Percentiles rank a stretch among this genome's conserved stretches.
These are phyloP conservation scores for Zaprionus lineosus DNA, from an alignment of 2,888 invertebrate genomes.

Conservation along the genomic window DNA sequence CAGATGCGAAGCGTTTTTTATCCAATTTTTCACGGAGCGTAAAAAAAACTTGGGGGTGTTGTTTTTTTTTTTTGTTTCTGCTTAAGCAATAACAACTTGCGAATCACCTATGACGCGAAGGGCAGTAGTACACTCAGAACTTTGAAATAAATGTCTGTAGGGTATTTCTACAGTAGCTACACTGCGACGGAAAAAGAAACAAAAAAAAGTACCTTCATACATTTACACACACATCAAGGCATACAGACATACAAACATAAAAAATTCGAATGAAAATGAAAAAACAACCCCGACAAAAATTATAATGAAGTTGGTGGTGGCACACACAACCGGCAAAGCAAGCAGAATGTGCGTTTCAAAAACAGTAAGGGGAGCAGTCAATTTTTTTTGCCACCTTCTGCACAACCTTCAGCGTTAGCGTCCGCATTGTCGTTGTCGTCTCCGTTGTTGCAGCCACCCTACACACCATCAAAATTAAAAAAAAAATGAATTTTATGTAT, in stretches of 20 bases:
- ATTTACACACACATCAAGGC: no score
- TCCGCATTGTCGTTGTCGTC: no score
- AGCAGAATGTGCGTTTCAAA: slow-evolving; percentile 54
- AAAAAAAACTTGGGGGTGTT: slow-evolving; percentile 65
- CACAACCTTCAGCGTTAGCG: slow-evolving; percentile 30
- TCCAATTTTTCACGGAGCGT: slow-evolving; percentile 70
- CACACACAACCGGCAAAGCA: slow-evolving; percentile 39
- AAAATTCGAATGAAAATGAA: slow-evolving; percentile 60
- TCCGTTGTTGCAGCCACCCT: no score
- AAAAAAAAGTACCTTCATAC: slow-evolving; percentile 29
- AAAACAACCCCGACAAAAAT: slow-evolving; percentile 76
- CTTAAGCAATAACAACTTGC: no score
- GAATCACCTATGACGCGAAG: slow-evolving; percentile 34
- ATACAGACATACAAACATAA: no score
- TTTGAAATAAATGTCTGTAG: no score
- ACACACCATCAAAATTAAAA: slow-evolving; percentile 61
- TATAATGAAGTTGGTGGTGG: slow-evolving; percentile 77
- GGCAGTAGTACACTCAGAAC: no score
- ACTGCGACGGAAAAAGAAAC: slow-evolving; percentile 16
- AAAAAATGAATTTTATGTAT: slow-evolving; percentile 36
- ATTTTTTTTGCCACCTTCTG: slow-evolving; percentile 72
- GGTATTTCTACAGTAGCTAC: no score
- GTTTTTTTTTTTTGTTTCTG: no score
- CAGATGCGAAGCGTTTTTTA: slow-evolving; percentile 71
- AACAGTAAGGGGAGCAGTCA: slow-evolving; percentile 43